A percentile compares a stretch with the other conserved stretches of the same genome.
Conservation (phyloP, 1,140 invertebrate genomes). For the Lepidurus packardi region DNA sequence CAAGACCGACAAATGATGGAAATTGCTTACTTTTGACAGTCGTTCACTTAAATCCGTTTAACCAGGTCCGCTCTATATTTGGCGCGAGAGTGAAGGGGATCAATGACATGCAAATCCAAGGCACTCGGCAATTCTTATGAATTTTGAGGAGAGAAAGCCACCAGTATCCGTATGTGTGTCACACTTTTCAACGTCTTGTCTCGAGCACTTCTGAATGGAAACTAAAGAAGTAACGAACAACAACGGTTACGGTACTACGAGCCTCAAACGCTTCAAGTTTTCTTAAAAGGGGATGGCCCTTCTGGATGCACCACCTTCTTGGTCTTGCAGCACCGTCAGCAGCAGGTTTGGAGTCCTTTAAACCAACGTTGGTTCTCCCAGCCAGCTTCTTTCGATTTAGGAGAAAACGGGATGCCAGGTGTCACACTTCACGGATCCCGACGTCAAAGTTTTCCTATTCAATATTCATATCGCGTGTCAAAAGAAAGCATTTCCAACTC, state of each 20-base stretch:
- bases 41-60: not conserved
- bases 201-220: not conserved
- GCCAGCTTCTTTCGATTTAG: constrained; percentile 1
- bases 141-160: constrained; percentile 9
- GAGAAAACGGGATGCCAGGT: not conserved
- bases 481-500: not conserved
- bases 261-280: constrained; percentile 1
- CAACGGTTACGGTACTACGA: not conserved
- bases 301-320: too few relatives aligned
- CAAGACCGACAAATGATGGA: not conserved
- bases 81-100: not conserved
- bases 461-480: not conserved
- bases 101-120: not conserved
- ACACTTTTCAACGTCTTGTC: not conserved
- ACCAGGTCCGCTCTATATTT: not conserved
- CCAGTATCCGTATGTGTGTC: constrained; percentile 9
- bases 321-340: too few relatives aligned
- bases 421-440: constrained; percentile 1
- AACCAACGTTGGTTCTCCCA: not conserved
- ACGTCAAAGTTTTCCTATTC: not conserved
- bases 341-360: not conserved
- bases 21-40: not conserved
- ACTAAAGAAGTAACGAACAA: not conserved
- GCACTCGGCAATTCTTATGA: not conserved
- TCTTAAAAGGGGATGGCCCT: not conserved